Evolutionary conservation across 2,888 invertebrate genomes (phyloP).

Genomic region (Agriopis leucophaearia): DNA sequence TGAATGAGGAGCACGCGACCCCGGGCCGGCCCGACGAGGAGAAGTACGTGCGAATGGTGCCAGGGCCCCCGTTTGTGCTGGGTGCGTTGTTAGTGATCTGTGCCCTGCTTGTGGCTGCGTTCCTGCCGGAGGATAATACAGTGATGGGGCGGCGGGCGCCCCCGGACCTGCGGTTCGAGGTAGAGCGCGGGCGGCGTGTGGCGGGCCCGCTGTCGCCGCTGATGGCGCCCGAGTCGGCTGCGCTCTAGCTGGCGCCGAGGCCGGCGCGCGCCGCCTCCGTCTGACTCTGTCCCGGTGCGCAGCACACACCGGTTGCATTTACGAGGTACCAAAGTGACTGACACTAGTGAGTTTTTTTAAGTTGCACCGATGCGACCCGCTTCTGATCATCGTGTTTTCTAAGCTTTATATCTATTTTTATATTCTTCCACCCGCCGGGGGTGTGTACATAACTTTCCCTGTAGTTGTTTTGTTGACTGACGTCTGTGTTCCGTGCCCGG

Average conservation of each 20-base stretch:
- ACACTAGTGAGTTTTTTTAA: slow-evolving; percentile 60
- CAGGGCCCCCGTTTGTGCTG: slow-evolving; percentile 99
- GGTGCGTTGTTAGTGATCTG: slow-evolving; percentile 98
- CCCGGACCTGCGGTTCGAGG: slow-evolving; percentile 93
- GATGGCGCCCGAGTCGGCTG: slow-evolving; percentile 92
- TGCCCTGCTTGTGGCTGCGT: slow-evolving; percentile 96
- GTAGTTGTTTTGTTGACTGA: slow-evolving; percentile 61
- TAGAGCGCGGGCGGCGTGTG: slow-evolving; percentile 92
- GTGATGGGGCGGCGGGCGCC: slow-evolving; percentile 76
- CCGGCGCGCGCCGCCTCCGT: slow-evolving; percentile 79
- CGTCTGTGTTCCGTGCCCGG: slow-evolving; percentile 59
- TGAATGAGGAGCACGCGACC: slow-evolving; percentile 91
- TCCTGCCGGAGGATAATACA: slow-evolving; percentile 90
- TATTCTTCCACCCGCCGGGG: slow-evolving; percentile 63
- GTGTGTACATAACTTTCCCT: slow-evolving; percentile 73
- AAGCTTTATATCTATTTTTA: slow-evolving; percentile 80
- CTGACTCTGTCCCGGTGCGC: slow-evolving; percentile 67
- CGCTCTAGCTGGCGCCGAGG: slow-evolving; percentile 87
- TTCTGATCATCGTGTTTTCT: slow-evolving; percentile 70
- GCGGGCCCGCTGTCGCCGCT: slow-evolving; percentile 92
- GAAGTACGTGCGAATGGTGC: slow-evolving; percentile 90
- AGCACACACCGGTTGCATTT: slow-evolving; percentile 63
- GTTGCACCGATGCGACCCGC: slow-evolving; percentile 61
- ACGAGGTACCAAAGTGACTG: slow-evolving; percentile 75
- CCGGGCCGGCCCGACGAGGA: slow-evolving; percentile 78